phyloP scores from a whole-genome alignment of 1,140 invertebrate genomes.

The Papilio helenus region DNA sequence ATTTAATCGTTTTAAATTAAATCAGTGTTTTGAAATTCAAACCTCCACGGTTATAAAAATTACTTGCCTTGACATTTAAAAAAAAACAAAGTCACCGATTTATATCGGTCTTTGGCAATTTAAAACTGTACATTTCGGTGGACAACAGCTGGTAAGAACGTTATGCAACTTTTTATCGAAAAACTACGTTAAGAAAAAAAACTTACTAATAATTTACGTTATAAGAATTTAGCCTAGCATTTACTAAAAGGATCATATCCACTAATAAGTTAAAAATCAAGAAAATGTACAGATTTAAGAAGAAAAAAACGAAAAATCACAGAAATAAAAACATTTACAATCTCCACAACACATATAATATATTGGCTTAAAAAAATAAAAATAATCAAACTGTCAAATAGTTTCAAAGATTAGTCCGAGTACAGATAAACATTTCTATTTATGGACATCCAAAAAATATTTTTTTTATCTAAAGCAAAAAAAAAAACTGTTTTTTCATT shows the following conservation, averaged over 20 bases:
- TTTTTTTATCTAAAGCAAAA: neutral
- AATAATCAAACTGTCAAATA: neutral
- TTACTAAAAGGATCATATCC: slow-evolving; percentile 70
- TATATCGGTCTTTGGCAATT: slow-evolving; percentile 31
- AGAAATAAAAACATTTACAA: slow-evolving; percentile 71
- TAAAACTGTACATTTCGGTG: slow-evolving; percentile 38
- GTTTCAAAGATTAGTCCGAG: slow-evolving; percentile 70
- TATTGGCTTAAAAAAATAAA: slow-evolving; percentile 48
- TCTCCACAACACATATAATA: slow-evolving; percentile 57
- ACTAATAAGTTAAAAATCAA: slow-evolving; percentile 62
- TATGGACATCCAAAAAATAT: neutral
- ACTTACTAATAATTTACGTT: slow-evolving; percentile 39
- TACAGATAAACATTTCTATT: slow-evolving; percentile 35
- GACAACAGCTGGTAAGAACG: slow-evolving; percentile 10
- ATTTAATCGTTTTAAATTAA: neutral
- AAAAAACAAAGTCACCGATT: slow-evolving; percentile 28
- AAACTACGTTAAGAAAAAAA: neutral
- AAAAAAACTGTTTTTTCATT: slow-evolving; percentile 37
- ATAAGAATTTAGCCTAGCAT: slow-evolving; percentile 55
- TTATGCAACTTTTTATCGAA: neutral
- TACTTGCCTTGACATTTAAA: slow-evolving; percentile 40
- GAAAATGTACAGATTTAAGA: slow-evolving; percentile 56
- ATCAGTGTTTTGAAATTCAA: neutral
- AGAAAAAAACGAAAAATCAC: slow-evolving; percentile 66
- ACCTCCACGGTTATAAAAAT: slow-evolving; percentile 39